Conservation (phyloP, 2,113 vertebrate species). For the Dicaeum eximium region DNA sequence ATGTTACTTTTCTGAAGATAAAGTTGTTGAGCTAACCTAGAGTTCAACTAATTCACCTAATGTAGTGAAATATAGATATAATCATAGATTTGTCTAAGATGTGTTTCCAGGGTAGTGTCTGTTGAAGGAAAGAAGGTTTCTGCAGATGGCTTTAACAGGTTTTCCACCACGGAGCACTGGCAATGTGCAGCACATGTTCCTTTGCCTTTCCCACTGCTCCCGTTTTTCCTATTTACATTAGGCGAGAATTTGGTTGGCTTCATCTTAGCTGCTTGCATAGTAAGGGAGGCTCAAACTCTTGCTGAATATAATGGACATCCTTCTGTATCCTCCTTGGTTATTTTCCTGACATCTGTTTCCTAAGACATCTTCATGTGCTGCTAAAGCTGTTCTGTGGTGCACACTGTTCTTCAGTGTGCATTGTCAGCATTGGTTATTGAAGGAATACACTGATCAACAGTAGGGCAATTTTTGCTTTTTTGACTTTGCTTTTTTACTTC, state of each 20-base stretch:
- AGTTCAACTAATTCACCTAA: not conserved
- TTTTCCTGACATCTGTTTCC: not conserved
- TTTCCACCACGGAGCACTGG: accelerated
- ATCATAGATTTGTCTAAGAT: not conserved
- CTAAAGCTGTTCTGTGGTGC: not conserved
- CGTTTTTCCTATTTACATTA: not conserved
- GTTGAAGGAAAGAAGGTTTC: not conserved
- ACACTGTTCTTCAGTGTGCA: not conserved
- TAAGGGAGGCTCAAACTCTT: not conserved
- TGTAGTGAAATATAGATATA: not conserved
- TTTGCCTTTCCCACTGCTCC: not conserved
- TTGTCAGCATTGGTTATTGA: not conserved
- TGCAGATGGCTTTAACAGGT: not conserved
- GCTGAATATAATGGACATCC: not conserved
- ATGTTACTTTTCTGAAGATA: not conserved
- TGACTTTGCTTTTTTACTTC: not conserved
- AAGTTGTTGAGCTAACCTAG: not conserved
- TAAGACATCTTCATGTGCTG: not conserved
- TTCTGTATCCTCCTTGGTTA: not conserved
- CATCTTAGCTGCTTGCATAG: not conserved
- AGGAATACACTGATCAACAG: not conserved
- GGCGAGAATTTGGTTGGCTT: not conserved
- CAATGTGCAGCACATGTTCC: not conserved
- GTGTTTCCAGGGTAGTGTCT: not conserved
- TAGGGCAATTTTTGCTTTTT: not conserved